Evolutionary conservation across 2,113 vertebrate genomes (phyloP).

Genomic region (Heterocephalus glaber): DNA sequence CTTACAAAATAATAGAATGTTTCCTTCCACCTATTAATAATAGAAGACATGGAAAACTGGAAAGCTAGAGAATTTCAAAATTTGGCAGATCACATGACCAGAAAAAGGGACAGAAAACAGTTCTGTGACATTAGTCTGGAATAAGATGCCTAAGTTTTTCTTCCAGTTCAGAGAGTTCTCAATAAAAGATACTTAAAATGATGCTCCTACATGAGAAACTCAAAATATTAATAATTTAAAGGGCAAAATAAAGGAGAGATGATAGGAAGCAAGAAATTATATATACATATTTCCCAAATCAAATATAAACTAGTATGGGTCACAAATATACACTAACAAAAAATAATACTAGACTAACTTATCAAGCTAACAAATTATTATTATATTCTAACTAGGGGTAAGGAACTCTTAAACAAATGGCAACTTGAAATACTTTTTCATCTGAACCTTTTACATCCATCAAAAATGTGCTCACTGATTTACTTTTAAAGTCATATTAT

Average conservation of each 20-base stretch:
- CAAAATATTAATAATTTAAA: background rate
- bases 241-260: background rate
- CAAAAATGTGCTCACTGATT: background rate
- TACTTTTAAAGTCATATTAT: background rate
- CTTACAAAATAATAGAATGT: background rate
- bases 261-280: background rate
- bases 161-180: background rate
- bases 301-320: background rate
- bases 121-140: background rate
- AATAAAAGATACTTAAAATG: background rate
- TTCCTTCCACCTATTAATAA: background rate
- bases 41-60: background rate
- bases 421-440: background rate
- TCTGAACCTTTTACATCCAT: background rate
- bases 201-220: background rate
- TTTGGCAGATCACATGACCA: background rate
- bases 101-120: background rate
- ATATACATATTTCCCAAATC: background rate
- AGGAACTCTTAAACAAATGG: conserved; percentile 7
- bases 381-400: background rate
- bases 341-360: background rate
- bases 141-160: background rate
- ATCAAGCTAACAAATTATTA: background rate
- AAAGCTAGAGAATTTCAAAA: background rate
- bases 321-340: background rate